Evolutionary conservation across 1,140 invertebrate species (phyloP), one percentile per base, ranked within the genome.

Genomic region (Lucilia cuprina): DNA sequence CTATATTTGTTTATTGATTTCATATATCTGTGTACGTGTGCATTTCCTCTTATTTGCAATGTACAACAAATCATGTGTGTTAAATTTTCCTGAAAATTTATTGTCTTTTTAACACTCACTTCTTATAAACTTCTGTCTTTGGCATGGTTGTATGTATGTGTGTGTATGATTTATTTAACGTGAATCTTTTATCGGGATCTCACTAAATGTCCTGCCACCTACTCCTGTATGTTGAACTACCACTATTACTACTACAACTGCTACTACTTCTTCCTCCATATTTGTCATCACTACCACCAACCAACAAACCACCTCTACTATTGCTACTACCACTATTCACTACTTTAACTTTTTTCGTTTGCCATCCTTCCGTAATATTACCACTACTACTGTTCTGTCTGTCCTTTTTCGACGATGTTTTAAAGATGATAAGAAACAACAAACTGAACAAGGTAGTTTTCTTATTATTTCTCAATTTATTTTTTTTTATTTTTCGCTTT

Each of bases 401-500:
- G 19, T 70, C n/a, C 80, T 74, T 75, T 83, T 35, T 83, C 83
- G 14, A 83, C 70, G 74, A 83, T 70, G 41, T 83, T 75, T 70
- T 60, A 83, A 86, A 89, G 88, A 89, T 84, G 88, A 89, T 85
- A 89, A 89, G 78, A 88, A 86, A 85, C 84, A 75, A 84, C 85
- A 55, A 86, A 82, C 85, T 85, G 88, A 89, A 84, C 86, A 89
- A 89, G 88, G 88, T 89, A 89, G 78, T 82, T 75, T 55, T n/a
- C 60, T 35, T 82, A 60, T 80, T 80, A 80, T 50, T 80, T 25
- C 19, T 70, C 65, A 70, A 70, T 70, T 70, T 60, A 60, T 60
- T 70, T 70, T 25, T 70, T 70, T 70, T 70, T 21, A 25, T 70
- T 21, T 30, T 25, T 70, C 21, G 21, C 8, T 70, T 19, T 19